Percentiles rank a stretch among this genome's conserved stretches.
phyloP scores from a whole-genome alignment of 2,888 invertebrate species.

The Lasioglossum oenotherae region DNA sequence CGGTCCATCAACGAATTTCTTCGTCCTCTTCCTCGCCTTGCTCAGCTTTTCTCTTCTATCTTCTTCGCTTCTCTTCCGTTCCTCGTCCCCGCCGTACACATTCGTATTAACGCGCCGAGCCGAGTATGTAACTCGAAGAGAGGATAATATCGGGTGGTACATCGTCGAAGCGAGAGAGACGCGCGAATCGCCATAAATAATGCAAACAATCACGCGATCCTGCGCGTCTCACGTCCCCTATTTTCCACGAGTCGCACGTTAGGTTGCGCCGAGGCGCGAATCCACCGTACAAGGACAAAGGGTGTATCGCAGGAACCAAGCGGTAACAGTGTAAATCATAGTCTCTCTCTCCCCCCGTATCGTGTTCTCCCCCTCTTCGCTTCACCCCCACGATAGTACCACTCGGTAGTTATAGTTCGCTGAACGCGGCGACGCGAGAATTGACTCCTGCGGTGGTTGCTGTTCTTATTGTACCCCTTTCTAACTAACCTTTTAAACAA shows the following conservation, averaged over 20 bases:
- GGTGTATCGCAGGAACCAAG: slow-evolving; percentile 51
- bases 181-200: slow-evolving; percentile 79
- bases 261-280: slow-evolving; percentile 66
- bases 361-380: slow-evolving; percentile 45
- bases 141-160: slow-evolving; percentile 48
- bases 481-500: background rate
- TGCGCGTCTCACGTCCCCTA: slow-evolving; percentile 34
- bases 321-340: slow-evolving; percentile 70
- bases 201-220: slow-evolving; percentile 75
- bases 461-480: background rate
- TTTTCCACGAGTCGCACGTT: slow-evolving; percentile 58
- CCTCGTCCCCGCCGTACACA: background rate
- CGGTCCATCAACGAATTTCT: background rate
- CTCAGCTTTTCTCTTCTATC: background rate
- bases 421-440: slow-evolving; percentile 27
- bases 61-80: background rate
- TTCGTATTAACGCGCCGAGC: slow-evolving; percentile 28
- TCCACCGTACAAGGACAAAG: slow-evolving; percentile 78
- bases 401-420: slow-evolving; percentile 32
- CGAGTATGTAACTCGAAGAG: slow-evolving; percentile 42
- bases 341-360: slow-evolving; percentile 44
- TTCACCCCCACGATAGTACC: slow-evolving; percentile 34
- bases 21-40: background rate
- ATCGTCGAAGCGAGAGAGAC: slow-evolving; percentile 14
- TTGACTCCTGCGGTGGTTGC: background rate